Evolutionary conservation across 2,113 vertebrate species (phyloP), one percentile per base, ranked within the genome.

Genomic region (Meleagris gallopavo): DNA sequence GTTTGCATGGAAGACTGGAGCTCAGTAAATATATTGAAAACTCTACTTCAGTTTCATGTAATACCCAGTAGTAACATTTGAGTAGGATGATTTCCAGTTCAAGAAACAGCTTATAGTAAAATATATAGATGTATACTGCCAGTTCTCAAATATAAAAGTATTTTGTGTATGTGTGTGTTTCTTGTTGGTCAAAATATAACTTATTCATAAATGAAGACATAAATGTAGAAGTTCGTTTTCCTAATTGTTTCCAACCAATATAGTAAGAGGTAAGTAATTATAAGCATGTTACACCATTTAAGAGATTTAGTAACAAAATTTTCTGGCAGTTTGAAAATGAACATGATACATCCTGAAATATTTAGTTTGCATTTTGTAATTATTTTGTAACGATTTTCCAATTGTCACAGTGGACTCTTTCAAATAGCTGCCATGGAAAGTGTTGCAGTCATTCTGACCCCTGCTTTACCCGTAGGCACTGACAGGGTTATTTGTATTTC

Each of bases 311-410:
- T 36, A 9, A 57, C 5, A 48, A 57, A 20, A 5, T n/a, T 50
- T 82, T 81, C 45, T n/a, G 52, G 18, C 3, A 62, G 16, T 40
- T 77, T 66, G 46, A 52, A 85, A 62, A 29, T 36, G 32, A 3
- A 30, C 0, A 0, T 52, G 8, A 18, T 30, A 3, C 5, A 5
- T 58, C 87, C 74, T 73, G 25, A 10, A 75, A 46, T 3, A 29
- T 14, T n/a, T 65, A 3, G 27, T 11, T 2, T 25, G 1, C 1
- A 1, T 69, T 75, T 81, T 5, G 3, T 48, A 43, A 29, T 25
- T 46, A 48, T 13, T 3, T 21, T 45, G 65, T 55, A 46, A 0
- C 2, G 1, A 0, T 41, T 43, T 92, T 17, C 13, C 11, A 7
- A 1, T 21, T 41, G 0, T 3, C 78, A 52, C 7, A 57, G 10